phyloP scores from a whole-genome alignment of 2,797 vertebrate genomes.

The Odontamblyopus rebecca region DNA sequence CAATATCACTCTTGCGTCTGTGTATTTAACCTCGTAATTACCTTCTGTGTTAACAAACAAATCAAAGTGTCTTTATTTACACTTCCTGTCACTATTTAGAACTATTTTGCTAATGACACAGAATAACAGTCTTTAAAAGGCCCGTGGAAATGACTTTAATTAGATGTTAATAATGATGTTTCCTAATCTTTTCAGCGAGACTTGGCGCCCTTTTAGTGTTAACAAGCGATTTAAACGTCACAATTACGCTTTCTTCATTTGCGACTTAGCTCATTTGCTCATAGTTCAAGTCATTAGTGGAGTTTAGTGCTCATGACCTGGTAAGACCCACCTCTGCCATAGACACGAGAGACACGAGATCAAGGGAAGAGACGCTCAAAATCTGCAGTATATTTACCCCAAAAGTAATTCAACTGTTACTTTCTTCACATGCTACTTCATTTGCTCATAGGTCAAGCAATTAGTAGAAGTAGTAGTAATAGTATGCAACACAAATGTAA shows the following conservation, averaged over 20 bases:
- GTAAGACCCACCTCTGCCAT: background rate
- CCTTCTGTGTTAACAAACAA: slow-evolving; percentile 5
- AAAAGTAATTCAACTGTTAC: too few relatives aligned
- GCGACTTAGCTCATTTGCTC: background rate
- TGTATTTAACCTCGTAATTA: background rate
- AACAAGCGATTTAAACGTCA: background rate
- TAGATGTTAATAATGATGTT: slow-evolving; percentile 3
- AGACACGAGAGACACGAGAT: too few relatives aligned
- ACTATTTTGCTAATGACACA: slow-evolving; percentile 1
- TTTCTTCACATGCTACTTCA: background rate
- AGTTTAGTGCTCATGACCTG: background rate
- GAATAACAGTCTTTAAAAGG: slow-evolving; percentile 4
- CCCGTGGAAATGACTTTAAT: slow-evolving; percentile 1
- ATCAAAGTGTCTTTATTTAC: background rate
- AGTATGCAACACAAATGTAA: too few relatives aligned
- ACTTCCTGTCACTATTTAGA: background rate
- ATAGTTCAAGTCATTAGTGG: background rate
- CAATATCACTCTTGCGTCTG: background rate
- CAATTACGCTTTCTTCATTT: background rate
- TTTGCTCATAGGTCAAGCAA: background rate
- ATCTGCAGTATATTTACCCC: too few relatives aligned
- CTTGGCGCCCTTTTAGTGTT: background rate
- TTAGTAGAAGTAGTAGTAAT: too few relatives aligned
- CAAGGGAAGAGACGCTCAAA: too few relatives aligned
- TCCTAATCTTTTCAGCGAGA: slow-evolving; percentile 1